These are phyloP conservation scores for Drosophila parvula DNA, from an alignment of 1,140 invertebrate species.

Conservation along the genomic window DNA sequence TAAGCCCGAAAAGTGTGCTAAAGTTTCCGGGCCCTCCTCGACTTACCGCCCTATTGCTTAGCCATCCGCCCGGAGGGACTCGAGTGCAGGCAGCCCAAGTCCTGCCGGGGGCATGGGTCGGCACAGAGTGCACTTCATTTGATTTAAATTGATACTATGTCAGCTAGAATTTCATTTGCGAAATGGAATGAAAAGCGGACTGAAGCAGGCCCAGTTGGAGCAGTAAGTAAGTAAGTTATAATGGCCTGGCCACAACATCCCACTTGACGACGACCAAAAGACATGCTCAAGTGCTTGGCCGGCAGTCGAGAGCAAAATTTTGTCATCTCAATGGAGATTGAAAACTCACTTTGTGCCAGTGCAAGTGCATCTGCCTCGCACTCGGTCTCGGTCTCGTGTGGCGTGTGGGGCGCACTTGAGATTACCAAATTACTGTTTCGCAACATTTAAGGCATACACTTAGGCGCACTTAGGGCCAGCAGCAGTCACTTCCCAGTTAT, in stretches of 20 bases:
- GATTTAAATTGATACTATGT: constrained; percentile 80
- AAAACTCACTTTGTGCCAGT: constrained; percentile 46
- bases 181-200: constrained; percentile 56
- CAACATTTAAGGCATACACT: constrained; percentile 48
- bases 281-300: constrained; percentile 75
- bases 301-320: constrained; percentile 67
- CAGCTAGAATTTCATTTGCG: constrained; percentile 74
- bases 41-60: constrained; percentile 69
- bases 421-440: constrained; percentile 67
- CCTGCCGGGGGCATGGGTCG: background rate
- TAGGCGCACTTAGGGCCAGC: constrained; percentile 30
- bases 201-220: constrained; percentile 27
- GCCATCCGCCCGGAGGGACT: constrained; percentile 39
- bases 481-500: constrained; percentile 44
- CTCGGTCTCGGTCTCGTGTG: background rate
- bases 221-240: constrained; percentile 64
- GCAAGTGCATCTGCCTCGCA: constrained; percentile 6
- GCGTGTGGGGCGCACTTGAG: constrained; percentile 41
- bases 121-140: constrained; percentile 78
- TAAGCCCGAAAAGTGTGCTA: constrained; percentile 58
- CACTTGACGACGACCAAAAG: constrained; percentile 73
- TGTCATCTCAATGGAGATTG: constrained; percentile 67
- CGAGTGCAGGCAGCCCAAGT: constrained; percentile 23
- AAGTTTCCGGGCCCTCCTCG: constrained; percentile 67
- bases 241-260: constrained; percentile 79